Evolutionary conservation across 2,113 vertebrate genomes (phyloP).

Genomic region (Eurypyga helias): DNA sequence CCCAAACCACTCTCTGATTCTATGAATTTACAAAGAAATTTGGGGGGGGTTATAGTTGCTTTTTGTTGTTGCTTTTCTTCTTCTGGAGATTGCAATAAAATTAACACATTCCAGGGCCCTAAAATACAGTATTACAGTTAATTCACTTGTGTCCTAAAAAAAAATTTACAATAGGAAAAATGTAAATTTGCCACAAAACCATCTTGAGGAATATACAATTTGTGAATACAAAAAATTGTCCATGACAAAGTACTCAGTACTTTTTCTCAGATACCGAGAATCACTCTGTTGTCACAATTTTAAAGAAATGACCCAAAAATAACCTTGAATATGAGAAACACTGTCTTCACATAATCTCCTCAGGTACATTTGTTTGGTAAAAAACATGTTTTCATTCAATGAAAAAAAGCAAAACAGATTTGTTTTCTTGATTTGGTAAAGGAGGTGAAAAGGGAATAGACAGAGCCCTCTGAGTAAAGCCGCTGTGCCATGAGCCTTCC

Average conservation of each 20-base stretch:
- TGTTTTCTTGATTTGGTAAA: neutral
- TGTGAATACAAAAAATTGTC: neutral
- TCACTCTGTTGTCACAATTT: neutral
- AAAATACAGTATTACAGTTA: rapidly evolving
- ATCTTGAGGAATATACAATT: neutral
- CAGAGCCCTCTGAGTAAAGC: neutral
- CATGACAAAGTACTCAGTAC: neutral
- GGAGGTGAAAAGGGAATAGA: neutral
- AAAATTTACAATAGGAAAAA: neutral
- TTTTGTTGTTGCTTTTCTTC: neutral
- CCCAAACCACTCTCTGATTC: too few species aligned
- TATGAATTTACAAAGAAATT: too few species aligned
- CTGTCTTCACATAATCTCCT: neutral
- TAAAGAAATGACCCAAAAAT: neutral
- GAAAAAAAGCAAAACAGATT: neutral
- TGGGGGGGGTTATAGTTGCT: neutral
- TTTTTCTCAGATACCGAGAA: neutral
- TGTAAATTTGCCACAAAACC: neutral
- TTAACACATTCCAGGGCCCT: neutral
- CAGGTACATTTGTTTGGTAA: neutral
- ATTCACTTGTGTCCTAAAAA: neutral
- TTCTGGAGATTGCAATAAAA: neutral
- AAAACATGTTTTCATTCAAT: neutral
- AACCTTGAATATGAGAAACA: neutral
- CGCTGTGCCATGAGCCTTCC: neutral